Percentiles rank a stretch among this genome's conserved stretches.
Evolutionary conservation across 2,888 invertebrate species (phyloP).

Genomic region (Drosophila phalerata): DNA sequence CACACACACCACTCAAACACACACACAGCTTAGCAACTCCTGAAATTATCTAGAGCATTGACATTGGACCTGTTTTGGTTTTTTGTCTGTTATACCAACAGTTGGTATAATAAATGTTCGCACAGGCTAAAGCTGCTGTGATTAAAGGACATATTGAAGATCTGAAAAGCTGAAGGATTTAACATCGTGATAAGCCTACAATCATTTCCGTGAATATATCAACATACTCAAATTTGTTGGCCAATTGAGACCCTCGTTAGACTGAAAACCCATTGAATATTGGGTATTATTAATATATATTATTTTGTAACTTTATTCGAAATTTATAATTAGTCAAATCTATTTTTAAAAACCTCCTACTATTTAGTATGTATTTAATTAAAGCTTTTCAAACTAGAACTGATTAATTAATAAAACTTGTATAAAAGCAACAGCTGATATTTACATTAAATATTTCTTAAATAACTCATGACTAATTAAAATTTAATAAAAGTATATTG

Average conservation of each 20-base stretch:
- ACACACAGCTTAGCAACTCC: constrained; percentile 42
- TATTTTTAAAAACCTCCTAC: not conserved
- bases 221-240: constrained; percentile 24
- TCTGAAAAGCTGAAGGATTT: not conserved
- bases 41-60: constrained; percentile 16
- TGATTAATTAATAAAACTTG: not conserved
- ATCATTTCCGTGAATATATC: constrained; percentile 1
- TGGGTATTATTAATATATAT: not conserved
- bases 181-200: constrained; percentile 9
- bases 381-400: not conserved
- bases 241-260: not conserved
- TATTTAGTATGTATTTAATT: not conserved
- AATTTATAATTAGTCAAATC: too few relatives aligned
- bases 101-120: constrained; percentile 19
- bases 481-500: not conserved
- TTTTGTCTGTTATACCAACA: not conserved
- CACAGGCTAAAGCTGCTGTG: constrained; percentile 7
- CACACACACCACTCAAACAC: not conserved
- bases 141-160: constrained; percentile 16
- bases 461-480: too few relatives aligned
- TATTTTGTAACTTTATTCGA: not conserved
- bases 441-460: not conserved
- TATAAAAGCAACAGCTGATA: not conserved
- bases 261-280: too few relatives aligned
- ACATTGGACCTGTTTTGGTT: constrained; percentile 6